Evolutionary conservation across 1,140 invertebrate genomes (phyloP).

Genomic region (Hydropsyche tenuis): DNA sequence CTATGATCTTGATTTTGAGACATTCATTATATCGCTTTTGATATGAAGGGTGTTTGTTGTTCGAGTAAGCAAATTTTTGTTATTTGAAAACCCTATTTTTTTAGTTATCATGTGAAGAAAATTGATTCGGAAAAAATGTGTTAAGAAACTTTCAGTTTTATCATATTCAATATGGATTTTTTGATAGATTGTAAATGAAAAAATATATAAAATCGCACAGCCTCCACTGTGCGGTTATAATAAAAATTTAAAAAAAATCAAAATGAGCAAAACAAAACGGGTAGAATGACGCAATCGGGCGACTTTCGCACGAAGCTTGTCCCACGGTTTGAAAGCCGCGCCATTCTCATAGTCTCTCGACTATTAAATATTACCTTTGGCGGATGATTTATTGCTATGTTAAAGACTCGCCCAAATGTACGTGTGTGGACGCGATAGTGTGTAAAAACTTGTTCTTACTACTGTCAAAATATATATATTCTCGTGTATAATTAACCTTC

Average conservation of each 20-base stretch:
- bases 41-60: too few species aligned
- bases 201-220: too few species aligned
- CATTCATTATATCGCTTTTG: too few species aligned
- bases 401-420: constrained; percentile 21
- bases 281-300: not conserved
- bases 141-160: too few species aligned
- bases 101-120: too few species aligned
- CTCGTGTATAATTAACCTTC: constrained; percentile 41
- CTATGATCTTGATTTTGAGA: too few species aligned
- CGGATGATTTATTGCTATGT: constrained; percentile 33
- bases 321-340: constrained; percentile 21
- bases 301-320: not conserved
- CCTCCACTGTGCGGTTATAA: not conserved
- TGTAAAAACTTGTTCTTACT: constrained; percentile 41
- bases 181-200: too few species aligned
- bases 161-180: too few species aligned
- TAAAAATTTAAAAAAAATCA: not conserved
- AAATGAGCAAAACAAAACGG: not conserved
- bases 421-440: constrained; percentile 9
- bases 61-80: too few species aligned
- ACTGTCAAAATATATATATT: constrained; percentile 39
- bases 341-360: constrained; percentile 25
- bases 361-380: constrained; percentile 41
- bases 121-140: too few species aligned
- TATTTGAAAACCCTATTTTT: too few species aligned